Evolutionary conservation across 2,888 invertebrate genomes (phyloP).

Genomic region (Orthonychiurus folsomi): DNA sequence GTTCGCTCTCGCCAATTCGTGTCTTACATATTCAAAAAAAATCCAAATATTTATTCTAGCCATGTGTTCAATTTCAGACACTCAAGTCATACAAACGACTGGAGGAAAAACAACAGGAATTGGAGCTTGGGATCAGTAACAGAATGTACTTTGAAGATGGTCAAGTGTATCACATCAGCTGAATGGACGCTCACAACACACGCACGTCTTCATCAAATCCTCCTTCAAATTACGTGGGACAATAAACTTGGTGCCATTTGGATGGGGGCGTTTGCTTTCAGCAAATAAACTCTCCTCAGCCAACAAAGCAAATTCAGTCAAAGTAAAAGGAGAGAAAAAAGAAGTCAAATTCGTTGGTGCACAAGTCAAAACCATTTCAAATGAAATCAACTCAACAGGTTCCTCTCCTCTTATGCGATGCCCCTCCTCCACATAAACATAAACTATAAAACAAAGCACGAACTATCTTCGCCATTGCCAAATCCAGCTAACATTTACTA

Average conservation of each 20-base stretch:
- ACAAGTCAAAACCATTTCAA: too few species aligned
- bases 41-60: too few species aligned
- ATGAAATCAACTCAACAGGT: neutral
- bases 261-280: neutral
- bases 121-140: constrained; percentile 40
- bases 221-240: neutral
- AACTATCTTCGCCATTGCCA: neutral
- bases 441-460: neutral
- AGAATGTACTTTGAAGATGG: constrained; percentile 40
- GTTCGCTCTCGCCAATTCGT: too few species aligned
- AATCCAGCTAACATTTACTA: too few species aligned
- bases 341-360: too few species aligned
- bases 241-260: neutral
- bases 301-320: too few species aligned
- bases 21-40: too few species aligned
- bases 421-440: constrained; percentile 5
- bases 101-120: constrained; percentile 27
- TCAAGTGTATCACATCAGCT: constrained; percentile 41
- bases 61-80: neutral
- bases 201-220: neutral
- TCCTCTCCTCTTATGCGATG: neutral
- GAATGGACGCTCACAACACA: constrained; percentile 24
- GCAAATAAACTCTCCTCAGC: neutral
- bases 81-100: constrained; percentile 33
- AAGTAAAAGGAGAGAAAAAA: too few species aligned